Conservation (phyloP, 2,113 vertebrate genomes). For the Sterrhoptilus dennistouni region DNA sequence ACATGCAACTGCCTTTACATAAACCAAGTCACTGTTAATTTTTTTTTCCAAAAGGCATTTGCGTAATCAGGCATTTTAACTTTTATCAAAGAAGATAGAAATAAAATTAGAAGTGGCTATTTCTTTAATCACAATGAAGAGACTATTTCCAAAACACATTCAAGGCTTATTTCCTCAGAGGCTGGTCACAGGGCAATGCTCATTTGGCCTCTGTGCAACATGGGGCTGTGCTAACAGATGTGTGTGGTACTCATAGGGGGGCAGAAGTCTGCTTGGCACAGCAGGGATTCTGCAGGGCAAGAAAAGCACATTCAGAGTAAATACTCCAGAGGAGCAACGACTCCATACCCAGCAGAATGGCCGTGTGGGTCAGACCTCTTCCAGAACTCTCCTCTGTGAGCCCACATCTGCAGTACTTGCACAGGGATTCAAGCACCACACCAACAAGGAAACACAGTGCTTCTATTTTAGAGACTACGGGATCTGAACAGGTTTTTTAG, state of each 20-base stretch:
- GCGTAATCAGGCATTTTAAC: neutral
- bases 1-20: neutral
- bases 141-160: neutral
- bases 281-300: neutral
- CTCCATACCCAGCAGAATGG: neutral
- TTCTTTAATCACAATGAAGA: neutral
- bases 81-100: neutral
- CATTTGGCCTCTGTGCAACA: neutral
- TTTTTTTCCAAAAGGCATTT: neutral
- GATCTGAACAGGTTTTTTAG: neutral
- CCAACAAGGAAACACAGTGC: neutral
- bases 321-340: neutral
- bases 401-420: neutral
- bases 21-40: neutral
- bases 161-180: neutral
- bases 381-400: neutral
- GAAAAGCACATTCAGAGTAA: neutral
- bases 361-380: neutral
- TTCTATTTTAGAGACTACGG: neutral
- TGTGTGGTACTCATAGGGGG: fast-evolving
- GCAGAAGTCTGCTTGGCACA: neutral
- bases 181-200: fast-evolving
- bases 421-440: neutral
- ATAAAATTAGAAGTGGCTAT: neutral
- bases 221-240: fast-evolving